Percentiles rank a stretch among this genome's conserved stretches.
These are phyloP conservation scores for Lycocerus yunnanus DNA, from an alignment of 2,888 invertebrate genomes.

Conservation along the genomic window DNA sequence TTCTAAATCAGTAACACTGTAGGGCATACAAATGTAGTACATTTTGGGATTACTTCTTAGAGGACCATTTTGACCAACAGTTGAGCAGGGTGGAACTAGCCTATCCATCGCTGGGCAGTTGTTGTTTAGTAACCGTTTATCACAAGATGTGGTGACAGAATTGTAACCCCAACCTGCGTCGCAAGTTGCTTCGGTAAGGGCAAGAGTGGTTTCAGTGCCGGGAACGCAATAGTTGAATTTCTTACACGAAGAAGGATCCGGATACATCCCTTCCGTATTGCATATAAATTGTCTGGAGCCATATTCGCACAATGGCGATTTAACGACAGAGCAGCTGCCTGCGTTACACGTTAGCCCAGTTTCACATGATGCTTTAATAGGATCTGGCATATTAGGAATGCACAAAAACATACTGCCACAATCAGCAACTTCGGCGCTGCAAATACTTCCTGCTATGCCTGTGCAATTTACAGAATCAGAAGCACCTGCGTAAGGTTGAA, in stretches of 20 bases:
- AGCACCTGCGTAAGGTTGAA: background rate
- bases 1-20: background rate
- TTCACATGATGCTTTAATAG: background rate
- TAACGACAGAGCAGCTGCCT: background rate
- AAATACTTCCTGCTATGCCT: background rate
- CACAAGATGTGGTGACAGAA: background rate
- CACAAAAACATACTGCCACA: background rate
- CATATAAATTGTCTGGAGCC: background rate
- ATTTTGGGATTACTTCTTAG: background rate
- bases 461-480: background rate
- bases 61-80: background rate
- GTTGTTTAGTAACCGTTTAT: background rate
- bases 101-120: background rate
- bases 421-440: background rate
- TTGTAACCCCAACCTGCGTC: background rate
- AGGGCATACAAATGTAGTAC: background rate
- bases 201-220: background rate
- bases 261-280: background rate
- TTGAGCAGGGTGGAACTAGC: background rate
- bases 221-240: background rate
- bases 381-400: background rate
- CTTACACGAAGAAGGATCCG: constrained; percentile 4
- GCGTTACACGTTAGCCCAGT: background rate
- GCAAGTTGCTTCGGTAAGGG: background rate
- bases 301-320: background rate